Evolutionary conservation across 2,797 vertebrate genomes (phyloP).

Genomic region (Sus cebifrons): DNA sequence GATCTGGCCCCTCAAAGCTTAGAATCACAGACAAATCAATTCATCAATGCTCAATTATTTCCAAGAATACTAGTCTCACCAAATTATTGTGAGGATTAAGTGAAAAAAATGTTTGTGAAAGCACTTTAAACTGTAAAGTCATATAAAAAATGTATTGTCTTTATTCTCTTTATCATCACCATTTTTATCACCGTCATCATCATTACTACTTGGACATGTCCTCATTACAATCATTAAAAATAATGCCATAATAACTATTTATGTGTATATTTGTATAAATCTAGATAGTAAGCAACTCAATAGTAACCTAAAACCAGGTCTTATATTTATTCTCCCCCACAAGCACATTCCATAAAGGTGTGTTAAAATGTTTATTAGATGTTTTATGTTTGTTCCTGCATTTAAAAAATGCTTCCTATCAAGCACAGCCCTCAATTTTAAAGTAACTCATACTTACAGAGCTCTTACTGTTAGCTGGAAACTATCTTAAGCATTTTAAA

Average conservation of each 20-base stretch:
- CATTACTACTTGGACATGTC: not conserved
- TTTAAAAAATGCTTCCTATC: constrained; percentile 62
- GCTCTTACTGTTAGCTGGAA: constrained; percentile 37
- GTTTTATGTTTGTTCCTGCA: constrained; percentile 63
- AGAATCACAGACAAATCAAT: not conserved
- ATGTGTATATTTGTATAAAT: not conserved
- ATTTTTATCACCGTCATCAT: not conserved
- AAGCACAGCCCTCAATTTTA: constrained; percentile 42
- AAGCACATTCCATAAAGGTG: constrained; percentile 52
- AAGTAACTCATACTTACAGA: constrained; percentile 29
- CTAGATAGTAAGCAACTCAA: constrained; percentile 46
- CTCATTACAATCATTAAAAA: constrained; percentile 48
- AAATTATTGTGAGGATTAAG: constrained; percentile 18
- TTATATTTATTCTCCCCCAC: constrained; percentile 70
- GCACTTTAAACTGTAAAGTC: constrained; percentile 10
- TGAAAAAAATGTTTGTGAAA: not conserved
- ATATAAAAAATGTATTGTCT: constrained; percentile 46
- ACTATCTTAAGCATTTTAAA: constrained; percentile 39
- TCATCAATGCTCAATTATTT: not conserved
- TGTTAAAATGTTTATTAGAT: constrained; percentile 67
- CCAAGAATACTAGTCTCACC: not conserved
- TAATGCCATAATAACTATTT: not conserved
- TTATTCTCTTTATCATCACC: not conserved
- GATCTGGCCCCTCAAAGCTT: not conserved
- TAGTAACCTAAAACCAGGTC: constrained; percentile 38